Conservation (phyloP, 2,888 invertebrate genomes). For the Candidula unifasciata region DNA sequence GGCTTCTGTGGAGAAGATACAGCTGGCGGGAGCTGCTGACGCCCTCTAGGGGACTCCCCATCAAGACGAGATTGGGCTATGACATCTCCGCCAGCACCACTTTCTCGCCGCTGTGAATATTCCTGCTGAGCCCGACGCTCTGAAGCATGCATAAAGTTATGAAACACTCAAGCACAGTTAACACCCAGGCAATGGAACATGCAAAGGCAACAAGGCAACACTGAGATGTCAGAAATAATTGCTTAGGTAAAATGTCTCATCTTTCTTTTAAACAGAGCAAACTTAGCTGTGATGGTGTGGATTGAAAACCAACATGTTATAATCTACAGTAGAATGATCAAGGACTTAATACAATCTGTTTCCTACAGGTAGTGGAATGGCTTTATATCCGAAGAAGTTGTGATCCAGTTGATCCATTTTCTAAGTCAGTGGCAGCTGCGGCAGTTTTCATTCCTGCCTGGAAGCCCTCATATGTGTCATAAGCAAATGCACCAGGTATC, state of each 20-base stretch:
- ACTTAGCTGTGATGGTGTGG: no score
- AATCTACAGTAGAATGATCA: no score
- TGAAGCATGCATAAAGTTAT: constrained; percentile 52
- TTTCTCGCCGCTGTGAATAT: neutral
- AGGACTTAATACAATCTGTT: no score
- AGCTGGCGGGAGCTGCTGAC: neutral
- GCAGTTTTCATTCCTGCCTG: no score
- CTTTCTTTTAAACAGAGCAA: no score
- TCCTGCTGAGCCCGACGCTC: constrained; percentile 32
- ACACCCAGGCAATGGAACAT: constrained; percentile 5
- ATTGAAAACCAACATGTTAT: no score
- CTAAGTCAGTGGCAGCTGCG: no score
- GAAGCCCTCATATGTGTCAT: no score
- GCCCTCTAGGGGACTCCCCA: constrained; percentile 26
- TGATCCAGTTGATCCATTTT: no score
- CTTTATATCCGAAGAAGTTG: no score
- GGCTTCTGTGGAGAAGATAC: constrained; percentile 37
- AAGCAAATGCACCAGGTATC: no score
- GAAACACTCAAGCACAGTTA: constrained; percentile 7
- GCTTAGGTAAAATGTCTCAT: neutral
- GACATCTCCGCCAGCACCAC: constrained; percentile 20
- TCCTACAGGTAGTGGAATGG: no score
- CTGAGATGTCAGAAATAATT: neutral
- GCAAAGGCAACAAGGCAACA: neutral
- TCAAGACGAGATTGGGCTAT: constrained; percentile 43